Evolutionary conservation across 2,113 vertebrate genomes (phyloP).

Genomic region (Clupea harengus): DNA sequence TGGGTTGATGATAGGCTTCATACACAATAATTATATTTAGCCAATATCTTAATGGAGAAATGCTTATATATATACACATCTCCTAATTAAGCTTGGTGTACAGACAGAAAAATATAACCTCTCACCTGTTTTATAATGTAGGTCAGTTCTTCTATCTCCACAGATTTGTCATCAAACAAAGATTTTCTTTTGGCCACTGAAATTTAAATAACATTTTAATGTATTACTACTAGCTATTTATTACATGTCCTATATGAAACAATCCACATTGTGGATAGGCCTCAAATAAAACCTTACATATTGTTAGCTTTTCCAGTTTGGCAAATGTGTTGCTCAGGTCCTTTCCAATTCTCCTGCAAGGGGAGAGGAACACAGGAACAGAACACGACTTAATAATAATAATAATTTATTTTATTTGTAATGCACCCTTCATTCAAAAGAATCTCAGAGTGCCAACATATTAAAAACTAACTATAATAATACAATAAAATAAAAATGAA

Average conservation of each 20-base stretch:
- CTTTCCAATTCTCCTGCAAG: conserved; percentile 85
- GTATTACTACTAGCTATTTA: background rate
- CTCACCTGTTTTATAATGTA: conserved; percentile 91
- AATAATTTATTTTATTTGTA: no score
- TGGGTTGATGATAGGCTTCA: no score
- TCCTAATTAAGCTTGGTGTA: no score
- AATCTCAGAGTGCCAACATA: no score
- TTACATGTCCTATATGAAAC: background rate
- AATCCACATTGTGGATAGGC: background rate
- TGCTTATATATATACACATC: no score
- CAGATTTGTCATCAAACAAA: conserved; percentile 87
- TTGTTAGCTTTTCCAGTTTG: conserved; percentile 92
- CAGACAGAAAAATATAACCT: background rate
- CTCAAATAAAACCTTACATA: conserved; percentile 76
- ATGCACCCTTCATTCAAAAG: no score
- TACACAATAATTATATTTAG: no score
- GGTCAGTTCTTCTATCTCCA: conserved; percentile 89
- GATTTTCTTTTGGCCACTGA: conserved; percentile 93
- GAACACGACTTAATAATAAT: no score
- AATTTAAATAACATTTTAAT: conserved; percentile 29
- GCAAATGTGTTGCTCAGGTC: conserved; percentile 93
- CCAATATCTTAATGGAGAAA: no score
- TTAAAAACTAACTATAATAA: no score
- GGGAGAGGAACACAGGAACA: background rate
- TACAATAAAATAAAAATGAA: no score